A percentile compares a stretch with the other conserved stretches of the same genome.
phyloP scores from a whole-genome alignment of 2,113 vertebrate species.

The Numenius arquata region DNA sequence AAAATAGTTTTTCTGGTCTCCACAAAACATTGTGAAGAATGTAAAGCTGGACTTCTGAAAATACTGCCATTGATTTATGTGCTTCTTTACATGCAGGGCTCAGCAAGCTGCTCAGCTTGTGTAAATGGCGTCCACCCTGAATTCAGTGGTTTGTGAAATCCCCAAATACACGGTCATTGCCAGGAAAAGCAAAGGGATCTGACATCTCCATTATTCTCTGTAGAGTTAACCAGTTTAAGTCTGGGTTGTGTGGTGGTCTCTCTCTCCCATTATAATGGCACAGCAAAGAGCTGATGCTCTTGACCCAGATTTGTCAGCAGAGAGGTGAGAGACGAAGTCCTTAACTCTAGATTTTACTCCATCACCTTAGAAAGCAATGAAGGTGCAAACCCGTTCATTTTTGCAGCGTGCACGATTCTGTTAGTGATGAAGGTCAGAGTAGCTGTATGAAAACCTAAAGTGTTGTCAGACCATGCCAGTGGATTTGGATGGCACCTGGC shows the following conservation, averaged over 20 bases:
- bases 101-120: neutral
- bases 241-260: rapidly evolving
- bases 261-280: neutral
- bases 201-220: neutral
- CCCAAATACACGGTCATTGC: neutral
- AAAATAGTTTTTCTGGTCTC: neutral
- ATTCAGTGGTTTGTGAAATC: neutral
- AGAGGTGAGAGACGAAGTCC: neutral
- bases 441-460: neutral
- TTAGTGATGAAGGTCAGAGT: neutral
- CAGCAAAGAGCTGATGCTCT: neutral
- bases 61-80: neutral
- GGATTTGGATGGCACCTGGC: neutral
- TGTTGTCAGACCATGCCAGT: neutral
- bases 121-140: neutral
- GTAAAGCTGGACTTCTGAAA: neutral
- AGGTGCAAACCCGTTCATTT: rapidly evolving
- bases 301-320: neutral
- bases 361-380: neutral
- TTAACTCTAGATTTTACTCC: neutral
- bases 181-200: neutral
- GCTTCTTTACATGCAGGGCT: neutral
- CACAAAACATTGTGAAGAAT: neutral
- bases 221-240: neutral
- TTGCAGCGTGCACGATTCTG: rapidly evolving